These are phyloP conservation scores for Spicauda simplicius DNA, from an alignment of 2,888 invertebrate genomes.

Conservation along the genomic window DNA sequence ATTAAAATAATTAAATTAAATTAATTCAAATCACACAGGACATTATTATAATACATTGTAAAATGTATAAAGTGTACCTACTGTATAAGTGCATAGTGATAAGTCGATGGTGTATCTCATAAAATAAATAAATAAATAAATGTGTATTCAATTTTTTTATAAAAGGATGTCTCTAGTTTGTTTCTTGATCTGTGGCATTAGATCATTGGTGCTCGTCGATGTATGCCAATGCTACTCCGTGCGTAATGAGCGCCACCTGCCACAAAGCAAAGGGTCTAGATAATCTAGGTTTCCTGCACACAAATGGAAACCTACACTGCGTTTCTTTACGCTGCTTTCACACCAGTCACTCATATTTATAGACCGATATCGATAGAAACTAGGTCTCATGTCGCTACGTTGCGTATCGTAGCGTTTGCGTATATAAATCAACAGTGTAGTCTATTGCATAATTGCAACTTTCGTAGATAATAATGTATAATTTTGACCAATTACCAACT, in stretches of 20 bases:
- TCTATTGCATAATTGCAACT: neutral
- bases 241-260: slow-evolving; percentile 13
- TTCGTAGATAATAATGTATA: too few species aligned
- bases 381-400: slow-evolving; percentile 12
- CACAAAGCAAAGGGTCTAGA: slow-evolving; percentile 16
- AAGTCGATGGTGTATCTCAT: too few species aligned
- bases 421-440: too few species aligned
- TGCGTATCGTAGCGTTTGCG: too few species aligned
- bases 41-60: too few species aligned
- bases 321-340: slow-evolving; percentile 32
- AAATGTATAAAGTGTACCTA: too few species aligned
- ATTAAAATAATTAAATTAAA: too few species aligned
- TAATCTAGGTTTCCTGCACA: slow-evolving; percentile 18
- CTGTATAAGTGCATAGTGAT: too few species aligned
- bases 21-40: too few species aligned
- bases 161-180: neutral
- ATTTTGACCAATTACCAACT: too few species aligned
- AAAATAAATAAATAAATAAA: too few species aligned
- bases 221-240: slow-evolving; percentile 10
- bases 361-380: slow-evolving; percentile 31
- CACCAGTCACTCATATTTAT: slow-evolving; percentile 27
- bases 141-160: too few species aligned
- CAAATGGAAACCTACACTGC: slow-evolving; percentile 31
- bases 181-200: slow-evolving; percentile 5
- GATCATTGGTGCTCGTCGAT: slow-evolving; percentile 11